A percentile compares a stretch with the other conserved stretches of the same genome.
phyloP scores from a whole-genome alignment of 2,888 invertebrate genomes.

The Apotomis capreana region DNA sequence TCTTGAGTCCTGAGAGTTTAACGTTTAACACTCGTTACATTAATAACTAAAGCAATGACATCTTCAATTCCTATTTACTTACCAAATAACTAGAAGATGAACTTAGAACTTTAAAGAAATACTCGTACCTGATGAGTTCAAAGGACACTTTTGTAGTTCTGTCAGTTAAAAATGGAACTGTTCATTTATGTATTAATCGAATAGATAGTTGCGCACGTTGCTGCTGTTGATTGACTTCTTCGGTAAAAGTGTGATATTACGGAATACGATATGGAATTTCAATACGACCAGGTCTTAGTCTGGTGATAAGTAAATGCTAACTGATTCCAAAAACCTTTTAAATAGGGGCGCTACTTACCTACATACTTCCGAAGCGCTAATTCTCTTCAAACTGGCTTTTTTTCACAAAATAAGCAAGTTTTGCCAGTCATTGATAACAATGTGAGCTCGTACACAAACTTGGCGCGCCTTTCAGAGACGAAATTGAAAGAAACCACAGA shows the following conservation, averaged over 20 bases:
- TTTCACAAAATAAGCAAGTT: constrained; percentile 39
- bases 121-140: background rate
- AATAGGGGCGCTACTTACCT: constrained; percentile 18
- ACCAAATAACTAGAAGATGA: background rate
- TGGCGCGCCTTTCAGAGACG: constrained; percentile 33
- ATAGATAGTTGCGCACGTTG: constrained; percentile 22
- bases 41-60: background rate
- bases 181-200: constrained; percentile 17
- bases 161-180: constrained; percentile 18
- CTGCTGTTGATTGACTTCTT: constrained; percentile 2
- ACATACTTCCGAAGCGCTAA: constrained; percentile 31
- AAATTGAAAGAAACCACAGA: constrained; percentile 40
- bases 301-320: background rate
- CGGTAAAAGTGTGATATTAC: background rate
- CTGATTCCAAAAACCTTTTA: constrained; percentile 1
- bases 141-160: constrained; percentile 23
- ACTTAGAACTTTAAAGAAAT: constrained; percentile 7
- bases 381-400: constrained; percentile 20
- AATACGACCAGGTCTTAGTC: background rate
- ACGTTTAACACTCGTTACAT: constrained; percentile 15
- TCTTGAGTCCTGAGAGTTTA: background rate
- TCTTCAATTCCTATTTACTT: background rate
- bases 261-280: background rate
- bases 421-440: constrained; percentile 57
- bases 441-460: constrained; percentile 24